These are phyloP conservation scores for Cebus imitator DNA, from an alignment of 2,113 vertebrate species.

Conservation along the genomic window DNA sequence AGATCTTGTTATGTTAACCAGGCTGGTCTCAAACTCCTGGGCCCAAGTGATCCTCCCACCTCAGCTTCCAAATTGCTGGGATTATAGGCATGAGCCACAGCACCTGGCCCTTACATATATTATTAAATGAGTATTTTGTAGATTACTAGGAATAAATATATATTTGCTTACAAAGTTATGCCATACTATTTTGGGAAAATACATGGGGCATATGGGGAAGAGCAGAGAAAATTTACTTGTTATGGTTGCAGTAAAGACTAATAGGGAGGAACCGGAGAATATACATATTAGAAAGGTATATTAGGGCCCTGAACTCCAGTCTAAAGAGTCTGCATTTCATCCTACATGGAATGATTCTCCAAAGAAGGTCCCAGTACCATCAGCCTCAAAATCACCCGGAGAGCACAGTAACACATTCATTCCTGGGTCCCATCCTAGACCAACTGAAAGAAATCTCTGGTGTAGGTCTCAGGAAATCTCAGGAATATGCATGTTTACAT, in stretches of 20 bases:
- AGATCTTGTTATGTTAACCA: too few relatives aligned
- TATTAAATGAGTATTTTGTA: slow-evolving; percentile 13
- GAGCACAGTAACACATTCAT: background rate
- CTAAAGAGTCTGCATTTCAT: background rate
- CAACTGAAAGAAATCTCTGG: background rate
- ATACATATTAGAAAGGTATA: background rate
- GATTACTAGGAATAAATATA: slow-evolving; percentile 33
- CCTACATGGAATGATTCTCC: background rate
- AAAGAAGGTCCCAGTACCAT: background rate
- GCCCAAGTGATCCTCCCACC: too few relatives aligned
- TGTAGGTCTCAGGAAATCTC: background rate
- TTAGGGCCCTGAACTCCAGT: background rate
- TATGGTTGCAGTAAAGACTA: background rate
- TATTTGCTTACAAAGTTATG: background rate
- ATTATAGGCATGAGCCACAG: background rate
- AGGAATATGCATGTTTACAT: background rate
- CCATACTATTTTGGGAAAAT: background rate
- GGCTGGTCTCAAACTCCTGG: too few relatives aligned
- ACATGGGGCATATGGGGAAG: background rate
- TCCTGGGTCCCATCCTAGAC: background rate
- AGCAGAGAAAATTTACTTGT: background rate
- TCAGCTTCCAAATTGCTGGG: too few relatives aligned
- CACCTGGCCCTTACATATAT: background rate
- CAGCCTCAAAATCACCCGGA: background rate
- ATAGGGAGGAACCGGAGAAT: background rate